A percentile compares a stretch with the other conserved stretches of the same genome.
Conservation (phyloP, 2,113 vertebrate species). For the Athene cunicularia region DNA sequence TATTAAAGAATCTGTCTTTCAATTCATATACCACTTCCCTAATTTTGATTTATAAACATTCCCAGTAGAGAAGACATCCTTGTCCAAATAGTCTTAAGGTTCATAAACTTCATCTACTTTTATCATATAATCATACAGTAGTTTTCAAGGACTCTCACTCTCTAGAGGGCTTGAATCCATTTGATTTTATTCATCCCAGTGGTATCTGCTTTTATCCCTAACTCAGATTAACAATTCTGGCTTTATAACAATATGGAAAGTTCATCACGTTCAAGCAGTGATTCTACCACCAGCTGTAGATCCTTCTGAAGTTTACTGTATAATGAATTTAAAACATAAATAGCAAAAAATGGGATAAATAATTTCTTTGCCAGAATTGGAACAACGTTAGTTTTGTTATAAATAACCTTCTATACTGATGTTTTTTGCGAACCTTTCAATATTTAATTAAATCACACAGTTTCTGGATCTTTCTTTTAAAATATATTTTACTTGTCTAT, state of each 20-base stretch:
- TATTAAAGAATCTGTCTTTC: background rate
- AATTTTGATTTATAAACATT: constrained; percentile 53
- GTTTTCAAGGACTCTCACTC: constrained; percentile 47
- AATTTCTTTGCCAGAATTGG: background rate
- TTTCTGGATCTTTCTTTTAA: constrained; percentile 14
- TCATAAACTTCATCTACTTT: constrained; percentile 53
- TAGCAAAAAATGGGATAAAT: constrained; percentile 46
- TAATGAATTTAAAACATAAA: constrained; percentile 29
- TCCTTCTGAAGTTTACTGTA: constrained; percentile 16
- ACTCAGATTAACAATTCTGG: constrained; percentile 25
- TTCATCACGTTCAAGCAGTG: background rate
- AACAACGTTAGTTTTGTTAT: constrained; percentile 16
- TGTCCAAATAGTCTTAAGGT: constrained; percentile 23
- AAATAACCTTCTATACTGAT: constrained; percentile 22
- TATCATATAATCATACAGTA: constrained; percentile 20
- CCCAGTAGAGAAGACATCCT: background rate
- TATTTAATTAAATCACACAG: background rate
- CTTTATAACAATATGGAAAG: constrained; percentile 11
- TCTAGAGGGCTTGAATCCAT: constrained; percentile 6
- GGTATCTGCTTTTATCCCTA: constrained; percentile 42
- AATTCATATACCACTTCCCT: constrained; percentile 7
- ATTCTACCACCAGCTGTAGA: constrained; percentile 25
- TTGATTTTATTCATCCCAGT: constrained; percentile 60
- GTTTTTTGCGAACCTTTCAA: background rate
- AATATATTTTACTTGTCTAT: background rate